Percentiles rank a stretch among this genome's conserved stretches.
phyloP scores from a whole-genome alignment of 2,113 vertebrate genomes.

The Triplophysa dalaica region DNA sequence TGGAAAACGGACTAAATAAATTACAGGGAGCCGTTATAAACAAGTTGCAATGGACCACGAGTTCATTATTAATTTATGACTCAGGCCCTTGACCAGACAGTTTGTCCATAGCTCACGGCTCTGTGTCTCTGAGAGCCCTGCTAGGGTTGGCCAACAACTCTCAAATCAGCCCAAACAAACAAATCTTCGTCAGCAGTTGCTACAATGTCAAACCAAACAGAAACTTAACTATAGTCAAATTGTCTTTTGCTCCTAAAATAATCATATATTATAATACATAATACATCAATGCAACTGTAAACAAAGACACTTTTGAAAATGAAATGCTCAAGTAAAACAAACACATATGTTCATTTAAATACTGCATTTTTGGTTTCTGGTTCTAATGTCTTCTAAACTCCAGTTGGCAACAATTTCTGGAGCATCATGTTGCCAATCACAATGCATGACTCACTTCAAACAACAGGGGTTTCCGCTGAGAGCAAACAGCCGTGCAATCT shows the following conservation, averaged over 20 bases:
- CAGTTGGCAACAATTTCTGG: background rate
- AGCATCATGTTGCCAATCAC: slow-evolving; percentile 18
- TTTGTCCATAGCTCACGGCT: slow-evolving; percentile 19
- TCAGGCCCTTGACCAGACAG: slow-evolving; percentile 41
- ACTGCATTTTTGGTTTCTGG: no score
- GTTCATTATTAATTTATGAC: slow-evolving; percentile 57
- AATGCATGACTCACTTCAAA: slow-evolving; percentile 47
- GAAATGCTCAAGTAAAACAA: no score
- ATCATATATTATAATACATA: no score
- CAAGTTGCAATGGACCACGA: slow-evolving; percentile 54
- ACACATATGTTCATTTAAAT: no score
- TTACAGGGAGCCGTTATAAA: slow-evolving; percentile 57
- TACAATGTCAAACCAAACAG: no score
- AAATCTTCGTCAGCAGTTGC: background rate
- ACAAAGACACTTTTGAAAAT: no score
- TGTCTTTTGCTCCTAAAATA: no score
- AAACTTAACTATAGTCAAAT: no score
- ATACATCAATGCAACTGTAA: no score
- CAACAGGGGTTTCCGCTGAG: slow-evolving; percentile 47
- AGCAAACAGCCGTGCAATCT: slow-evolving; percentile 50
- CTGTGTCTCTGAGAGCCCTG: slow-evolving; percentile 34
- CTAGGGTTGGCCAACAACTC: background rate
- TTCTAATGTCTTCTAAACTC: background rate
- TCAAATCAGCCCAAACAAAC: slow-evolving; percentile 2
- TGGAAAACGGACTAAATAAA: slow-evolving; percentile 45